Conservation (phyloP, 2,888 invertebrate genomes). For the Chrysotoxum bicinctum region DNA sequence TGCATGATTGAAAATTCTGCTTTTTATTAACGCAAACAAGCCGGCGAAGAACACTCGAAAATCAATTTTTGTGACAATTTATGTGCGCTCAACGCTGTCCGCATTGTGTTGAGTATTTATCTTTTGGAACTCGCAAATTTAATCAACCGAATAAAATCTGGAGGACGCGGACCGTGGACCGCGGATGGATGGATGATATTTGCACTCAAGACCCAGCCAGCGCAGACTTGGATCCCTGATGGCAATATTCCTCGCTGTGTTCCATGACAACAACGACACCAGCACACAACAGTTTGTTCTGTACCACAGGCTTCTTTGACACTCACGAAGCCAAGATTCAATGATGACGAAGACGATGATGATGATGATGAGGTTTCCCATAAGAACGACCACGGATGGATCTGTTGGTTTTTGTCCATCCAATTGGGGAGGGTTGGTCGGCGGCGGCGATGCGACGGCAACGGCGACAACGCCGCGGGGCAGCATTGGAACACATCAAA, state of each 20-base stretch:
- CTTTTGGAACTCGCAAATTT: constrained; percentile 42
- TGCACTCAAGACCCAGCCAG: constrained; percentile 21
- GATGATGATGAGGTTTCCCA: constrained; percentile 54
- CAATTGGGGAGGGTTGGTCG: constrained; percentile 26
- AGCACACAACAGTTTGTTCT: not conserved
- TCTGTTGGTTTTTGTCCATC: constrained; percentile 7
- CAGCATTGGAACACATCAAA: constrained; percentile 57
- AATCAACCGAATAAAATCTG: constrained; percentile 58
- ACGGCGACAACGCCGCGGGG: constrained; percentile 49
- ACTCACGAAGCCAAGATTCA: constrained; percentile 20
- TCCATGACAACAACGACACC: constrained; percentile 31
- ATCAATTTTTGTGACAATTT: constrained; percentile 69
- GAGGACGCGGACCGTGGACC: constrained; percentile 6
- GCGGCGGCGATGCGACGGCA: not conserved
- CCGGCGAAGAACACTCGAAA: constrained; percentile 45
- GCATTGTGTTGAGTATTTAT: constrained; percentile 54
- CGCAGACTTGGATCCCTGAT: not conserved
- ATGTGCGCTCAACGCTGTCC: constrained; percentile 45
- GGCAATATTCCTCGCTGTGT: constrained; percentile 25
- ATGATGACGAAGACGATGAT: constrained; percentile 39
- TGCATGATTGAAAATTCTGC: constrained; percentile 66
- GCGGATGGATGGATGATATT: constrained; percentile 31
- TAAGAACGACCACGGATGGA: constrained; percentile 31
- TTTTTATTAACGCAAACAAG: constrained; percentile 67
- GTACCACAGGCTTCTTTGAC: constrained; percentile 36